Evolutionary conservation across 2,888 invertebrate species (phyloP).

Genomic region (Muscina levida): DNA sequence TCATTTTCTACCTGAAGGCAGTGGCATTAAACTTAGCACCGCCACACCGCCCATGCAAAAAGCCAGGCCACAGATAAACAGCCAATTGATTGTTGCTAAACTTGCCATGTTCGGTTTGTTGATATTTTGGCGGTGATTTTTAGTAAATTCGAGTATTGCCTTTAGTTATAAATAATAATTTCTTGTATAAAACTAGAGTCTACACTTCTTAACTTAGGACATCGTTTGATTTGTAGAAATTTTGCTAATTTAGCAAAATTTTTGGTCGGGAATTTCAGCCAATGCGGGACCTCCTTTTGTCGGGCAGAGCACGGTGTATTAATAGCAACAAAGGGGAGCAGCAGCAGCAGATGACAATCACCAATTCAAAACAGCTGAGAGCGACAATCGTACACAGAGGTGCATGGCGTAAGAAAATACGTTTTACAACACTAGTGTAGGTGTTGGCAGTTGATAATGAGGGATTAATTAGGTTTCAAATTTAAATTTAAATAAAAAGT

Average conservation of each 20-base stretch:
- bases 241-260: slow-evolving; percentile 43
- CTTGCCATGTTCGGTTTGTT: slow-evolving; percentile 68
- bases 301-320: slow-evolving; percentile 50
- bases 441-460: no score
- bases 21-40: slow-evolving; percentile 76
- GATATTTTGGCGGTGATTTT: neutral
- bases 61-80: slow-evolving; percentile 75
- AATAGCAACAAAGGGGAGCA: slow-evolving; percentile 34
- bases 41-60: slow-evolving; percentile 76
- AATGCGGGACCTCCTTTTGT: slow-evolving; percentile 23
- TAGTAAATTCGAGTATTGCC: slow-evolving; percentile 36
- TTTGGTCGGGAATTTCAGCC: neutral
- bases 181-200: neutral
- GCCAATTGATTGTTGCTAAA: slow-evolving; percentile 74
- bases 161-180: slow-evolving; percentile 16
- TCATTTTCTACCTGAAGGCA: slow-evolving; percentile 73
- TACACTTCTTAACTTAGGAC: slow-evolving; percentile 34
- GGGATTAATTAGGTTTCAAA: no score
- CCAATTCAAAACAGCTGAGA: slow-evolving; percentile 18
- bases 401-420: no score
- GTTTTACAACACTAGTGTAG: no score
- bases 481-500: no score
- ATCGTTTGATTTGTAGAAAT: slow-evolving; percentile 29
- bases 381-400: no score
- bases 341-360: neutral